Evolutionary conservation across 2,888 invertebrate species (phyloP).

Genomic region (Watsonalla binaria): DNA sequence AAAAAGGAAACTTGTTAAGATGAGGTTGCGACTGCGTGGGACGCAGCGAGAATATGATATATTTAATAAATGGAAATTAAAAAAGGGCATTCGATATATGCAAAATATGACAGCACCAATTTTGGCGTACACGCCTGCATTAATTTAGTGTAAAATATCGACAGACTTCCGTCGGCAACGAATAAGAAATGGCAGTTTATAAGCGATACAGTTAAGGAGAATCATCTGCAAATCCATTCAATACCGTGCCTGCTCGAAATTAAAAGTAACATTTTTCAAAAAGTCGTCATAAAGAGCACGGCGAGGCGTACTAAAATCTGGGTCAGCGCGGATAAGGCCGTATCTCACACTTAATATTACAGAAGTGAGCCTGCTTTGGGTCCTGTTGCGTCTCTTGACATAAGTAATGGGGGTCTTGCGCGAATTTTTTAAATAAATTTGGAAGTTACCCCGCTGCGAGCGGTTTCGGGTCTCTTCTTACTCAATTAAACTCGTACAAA

Average conservation of each 20-base stretch:
- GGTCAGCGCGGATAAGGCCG: slow-evolving; percentile 68
- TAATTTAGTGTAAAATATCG: slow-evolving; percentile 72
- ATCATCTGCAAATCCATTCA: slow-evolving; percentile 56
- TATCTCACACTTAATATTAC: slow-evolving; percentile 75
- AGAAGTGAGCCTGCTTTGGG: slow-evolving; percentile 48
- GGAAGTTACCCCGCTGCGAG: slow-evolving; percentile 71
- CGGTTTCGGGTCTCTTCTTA: slow-evolving; percentile 60
- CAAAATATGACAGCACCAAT: slow-evolving; percentile 48
- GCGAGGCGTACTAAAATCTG: slow-evolving; percentile 64
- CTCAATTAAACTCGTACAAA: slow-evolving; percentile 73
- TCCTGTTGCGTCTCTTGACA: slow-evolving; percentile 59
- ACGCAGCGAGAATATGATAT: slow-evolving; percentile 25
- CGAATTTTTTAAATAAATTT: slow-evolving; percentile 68
- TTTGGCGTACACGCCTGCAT: slow-evolving; percentile 52
- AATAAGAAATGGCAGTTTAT: slow-evolving; percentile 74
- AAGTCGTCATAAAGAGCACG: slow-evolving; percentile 74
- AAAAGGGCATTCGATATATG: slow-evolving; percentile 48
- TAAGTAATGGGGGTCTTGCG: slow-evolving; percentile 71
- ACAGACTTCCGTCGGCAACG: slow-evolving; percentile 59
- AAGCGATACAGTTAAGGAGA: slow-evolving; percentile 68
- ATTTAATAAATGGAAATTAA: slow-evolving; percentile 39
- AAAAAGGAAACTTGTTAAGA: slow-evolving; percentile 31
- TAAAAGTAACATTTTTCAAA: slow-evolving; percentile 77
- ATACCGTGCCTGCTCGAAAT: slow-evolving; percentile 58
- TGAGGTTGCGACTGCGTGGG: slow-evolving; percentile 17